phyloP scores from a whole-genome alignment of 1,140 invertebrate genomes.

The Micrasema minimum region DNA sequence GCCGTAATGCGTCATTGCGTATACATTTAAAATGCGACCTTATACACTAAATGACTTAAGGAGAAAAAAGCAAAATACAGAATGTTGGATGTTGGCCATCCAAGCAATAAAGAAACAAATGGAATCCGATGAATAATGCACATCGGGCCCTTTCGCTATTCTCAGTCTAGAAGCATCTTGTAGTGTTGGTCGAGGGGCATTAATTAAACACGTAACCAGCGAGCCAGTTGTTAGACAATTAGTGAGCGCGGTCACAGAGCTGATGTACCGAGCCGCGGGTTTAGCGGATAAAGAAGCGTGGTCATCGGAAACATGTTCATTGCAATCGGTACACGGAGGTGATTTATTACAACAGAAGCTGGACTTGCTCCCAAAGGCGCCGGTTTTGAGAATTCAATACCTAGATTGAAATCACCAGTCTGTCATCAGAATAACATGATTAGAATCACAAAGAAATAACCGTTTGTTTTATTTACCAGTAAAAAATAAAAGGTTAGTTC shows the following conservation, averaged over 20 bases:
- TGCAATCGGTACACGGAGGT: not conserved
- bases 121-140: slow-evolving; percentile 27
- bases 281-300: slow-evolving; percentile 14
- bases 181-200: slow-evolving; percentile 6
- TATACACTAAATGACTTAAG: too few relatives aligned
- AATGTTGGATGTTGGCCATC: slow-evolving; percentile 24
- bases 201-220: slow-evolving; percentile 26
- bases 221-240: slow-evolving; percentile 26
- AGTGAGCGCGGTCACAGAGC: slow-evolving; percentile 26
- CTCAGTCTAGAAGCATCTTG: not conserved
- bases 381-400: not conserved
- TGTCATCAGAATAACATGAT: too few relatives aligned
- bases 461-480: too few relatives aligned
- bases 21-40: too few relatives aligned
- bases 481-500: too few relatives aligned
- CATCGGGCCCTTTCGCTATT: slow-evolving; percentile 9
- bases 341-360: slow-evolving; percentile 3
- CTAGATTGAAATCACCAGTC: too few relatives aligned
- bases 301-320: slow-evolving; percentile 26
- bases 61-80: not conserved
- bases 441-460: too few relatives aligned
- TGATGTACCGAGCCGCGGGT: not conserved
- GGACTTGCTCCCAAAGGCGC: not conserved
- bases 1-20: too few relatives aligned
- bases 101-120: slow-evolving; percentile 1